Percentiles rank a stretch among this genome's conserved stretches.
These are phyloP conservation scores for Gallinago undulata DNA, from an alignment of 2,113 vertebrate species.

Conservation along the genomic window DNA sequence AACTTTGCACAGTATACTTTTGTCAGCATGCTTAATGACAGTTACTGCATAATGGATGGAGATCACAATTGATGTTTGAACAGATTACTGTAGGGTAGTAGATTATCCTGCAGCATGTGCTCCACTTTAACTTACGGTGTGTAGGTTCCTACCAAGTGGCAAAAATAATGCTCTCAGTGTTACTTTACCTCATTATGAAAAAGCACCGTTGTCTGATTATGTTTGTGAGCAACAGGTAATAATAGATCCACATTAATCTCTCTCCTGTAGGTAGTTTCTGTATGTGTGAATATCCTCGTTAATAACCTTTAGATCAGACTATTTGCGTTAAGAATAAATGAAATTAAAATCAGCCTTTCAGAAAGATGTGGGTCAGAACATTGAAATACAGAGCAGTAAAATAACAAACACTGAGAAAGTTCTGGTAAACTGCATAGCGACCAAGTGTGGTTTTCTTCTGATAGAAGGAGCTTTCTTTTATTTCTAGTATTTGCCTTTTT, in stretches of 20 bases:
- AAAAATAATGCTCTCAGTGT: background rate
- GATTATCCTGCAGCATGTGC: background rate
- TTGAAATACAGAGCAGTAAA: background rate
- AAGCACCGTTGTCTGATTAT: background rate
- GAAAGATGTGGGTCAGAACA: background rate
- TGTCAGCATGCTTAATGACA: background rate
- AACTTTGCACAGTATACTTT: background rate
- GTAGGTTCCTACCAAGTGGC: background rate
- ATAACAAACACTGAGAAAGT: background rate
- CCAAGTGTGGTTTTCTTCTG: background rate
- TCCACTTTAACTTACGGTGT: background rate
- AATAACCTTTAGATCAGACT: background rate
- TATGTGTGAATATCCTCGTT: background rate
- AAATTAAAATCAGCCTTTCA: background rate
- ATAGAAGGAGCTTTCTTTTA: background rate
- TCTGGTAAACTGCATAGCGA: background rate
- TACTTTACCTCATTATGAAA: background rate
- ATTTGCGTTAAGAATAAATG: background rate
- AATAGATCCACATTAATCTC: background rate
- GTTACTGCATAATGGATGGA: background rate
- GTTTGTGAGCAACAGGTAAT: background rate
- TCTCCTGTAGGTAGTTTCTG: background rate
- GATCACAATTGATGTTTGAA: background rate
- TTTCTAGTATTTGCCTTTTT: constrained; percentile 7
- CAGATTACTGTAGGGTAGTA: background rate